Conservation (phyloP, 2,888 invertebrate genomes). For the Hypomecis atomaria region DNA sequence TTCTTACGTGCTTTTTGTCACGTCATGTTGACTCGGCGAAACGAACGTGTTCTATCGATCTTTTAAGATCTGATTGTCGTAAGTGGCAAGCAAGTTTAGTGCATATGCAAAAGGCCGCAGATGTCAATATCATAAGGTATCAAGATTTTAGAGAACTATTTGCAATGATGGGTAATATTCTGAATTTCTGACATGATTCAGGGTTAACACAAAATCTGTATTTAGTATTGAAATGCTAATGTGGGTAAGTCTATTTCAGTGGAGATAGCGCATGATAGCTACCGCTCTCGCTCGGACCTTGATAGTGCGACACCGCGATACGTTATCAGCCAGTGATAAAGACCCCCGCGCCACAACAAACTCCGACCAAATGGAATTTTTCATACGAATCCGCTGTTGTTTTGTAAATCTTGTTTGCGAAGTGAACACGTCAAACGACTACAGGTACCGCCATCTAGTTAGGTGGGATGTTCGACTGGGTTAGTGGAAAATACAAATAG, state of each 20-base stretch:
- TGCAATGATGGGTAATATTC: background rate
- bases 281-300: slow-evolving; percentile 56
- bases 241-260: slow-evolving; percentile 36
- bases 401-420: slow-evolving; percentile 23
- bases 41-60: slow-evolving; percentile 19
- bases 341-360: slow-evolving; percentile 59
- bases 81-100: background rate
- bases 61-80: background rate
- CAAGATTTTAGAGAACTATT: too few species aligned
- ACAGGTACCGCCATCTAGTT: slow-evolving; percentile 1
- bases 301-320: slow-evolving; percentile 59
- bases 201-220: background rate
- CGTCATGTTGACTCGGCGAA: slow-evolving; percentile 1
- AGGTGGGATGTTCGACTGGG: slow-evolving; percentile 18
- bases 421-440: slow-evolving; percentile 16
- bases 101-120: background rate
- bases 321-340: slow-evolving; percentile 60
- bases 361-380: slow-evolving; percentile 42
- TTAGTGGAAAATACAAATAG: slow-evolving; percentile 33
- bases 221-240: slow-evolving; percentile 24
- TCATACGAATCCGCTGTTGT: slow-evolving; percentile 17
- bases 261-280: slow-evolving; percentile 48
- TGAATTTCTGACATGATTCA: slow-evolving; percentile 1
- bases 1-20: slow-evolving; percentile 21
- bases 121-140: background rate